Conservation (phyloP, 1,140 invertebrate genomes). For the Eurosta solidaginis region DNA sequence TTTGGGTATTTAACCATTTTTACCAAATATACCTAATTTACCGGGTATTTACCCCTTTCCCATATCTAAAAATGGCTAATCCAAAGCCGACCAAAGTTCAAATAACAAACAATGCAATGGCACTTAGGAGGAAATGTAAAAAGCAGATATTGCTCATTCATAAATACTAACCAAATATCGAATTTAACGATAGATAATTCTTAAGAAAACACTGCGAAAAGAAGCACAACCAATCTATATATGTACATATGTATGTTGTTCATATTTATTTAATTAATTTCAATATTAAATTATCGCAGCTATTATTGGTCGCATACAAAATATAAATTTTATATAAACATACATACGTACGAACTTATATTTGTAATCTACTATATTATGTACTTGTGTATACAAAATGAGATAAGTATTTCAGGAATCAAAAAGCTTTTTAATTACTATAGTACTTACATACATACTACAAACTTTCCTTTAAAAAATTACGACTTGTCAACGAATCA, state of each 20-base stretch:
- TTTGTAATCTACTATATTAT: too few relatives aligned
- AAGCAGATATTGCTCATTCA: background rate
- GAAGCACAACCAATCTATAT: slow-evolving; percentile 14
- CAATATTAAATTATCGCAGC: background rate
- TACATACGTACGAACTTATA: background rate
- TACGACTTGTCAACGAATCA: background rate
- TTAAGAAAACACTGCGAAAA: background rate
- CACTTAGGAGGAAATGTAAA: background rate
- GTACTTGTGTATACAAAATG: too few relatives aligned
- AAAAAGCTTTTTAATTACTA: too few relatives aligned
- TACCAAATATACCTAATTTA: too few relatives aligned
- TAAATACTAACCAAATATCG: background rate
- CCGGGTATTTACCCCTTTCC: too few relatives aligned
- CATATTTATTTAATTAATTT: background rate
- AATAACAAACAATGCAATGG: background rate
- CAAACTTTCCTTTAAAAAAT: background rate
- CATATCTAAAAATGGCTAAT: too few relatives aligned
- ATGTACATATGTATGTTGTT: background rate
- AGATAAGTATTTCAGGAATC: too few relatives aligned
- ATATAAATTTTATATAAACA: background rate
- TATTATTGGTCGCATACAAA: background rate
- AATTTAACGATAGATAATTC: background rate
- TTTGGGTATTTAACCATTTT: too few relatives aligned
- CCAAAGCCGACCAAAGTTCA: slow-evolving; percentile 11
- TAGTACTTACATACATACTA: background rate